Evolutionary conservation across 2,797 vertebrate genomes (phyloP).

Genomic region (Cuculus canorus): DNA sequence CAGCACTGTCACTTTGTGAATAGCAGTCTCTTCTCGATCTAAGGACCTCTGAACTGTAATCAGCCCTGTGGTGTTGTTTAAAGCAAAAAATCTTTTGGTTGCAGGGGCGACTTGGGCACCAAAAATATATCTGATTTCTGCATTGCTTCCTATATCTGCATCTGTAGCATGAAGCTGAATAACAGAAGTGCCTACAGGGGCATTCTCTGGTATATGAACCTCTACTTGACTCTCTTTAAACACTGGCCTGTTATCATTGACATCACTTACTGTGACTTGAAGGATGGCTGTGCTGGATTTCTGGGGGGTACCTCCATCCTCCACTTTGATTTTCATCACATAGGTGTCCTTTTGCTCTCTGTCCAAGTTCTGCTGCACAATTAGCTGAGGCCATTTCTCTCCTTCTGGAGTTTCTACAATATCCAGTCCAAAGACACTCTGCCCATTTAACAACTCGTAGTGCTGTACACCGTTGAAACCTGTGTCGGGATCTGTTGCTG

Average conservation of each 20-base stretch:
- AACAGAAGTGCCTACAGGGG: conserved; percentile 93
- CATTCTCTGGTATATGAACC: conserved; percentile 96
- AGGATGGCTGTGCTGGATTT: conserved; percentile 99
- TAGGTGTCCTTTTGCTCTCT: conserved; percentile 98
- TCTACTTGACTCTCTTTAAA: conserved; percentile 97
- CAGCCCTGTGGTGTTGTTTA: conserved; percentile 94
- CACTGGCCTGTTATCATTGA: conserved; percentile 96
- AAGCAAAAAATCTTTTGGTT: conserved; percentile 96
- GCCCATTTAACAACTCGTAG: conserved; percentile 95
- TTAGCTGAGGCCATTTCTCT: conserved; percentile 99
- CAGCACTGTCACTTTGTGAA: conserved; percentile 96
- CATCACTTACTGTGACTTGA: conserved; percentile 97
- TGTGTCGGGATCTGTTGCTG: conserved; percentile 97
- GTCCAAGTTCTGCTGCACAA: conserved; percentile 98
- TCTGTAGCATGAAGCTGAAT: conserved; percentile 97
- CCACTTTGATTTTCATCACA: conserved; percentile 99
- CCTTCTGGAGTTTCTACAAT: conserved; percentile 98
- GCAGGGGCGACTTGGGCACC: conserved; percentile 94
- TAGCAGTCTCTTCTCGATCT: conserved; percentile 95
- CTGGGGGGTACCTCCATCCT: conserved; percentile 95
- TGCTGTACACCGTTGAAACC: conserved; percentile 98
- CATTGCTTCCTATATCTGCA: conserved; percentile 95
- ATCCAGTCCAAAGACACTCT: conserved; percentile 97
- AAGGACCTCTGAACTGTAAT: conserved; percentile 95
- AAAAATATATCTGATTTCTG: conserved; percentile 96